Percentiles rank a stretch among this genome's conserved stretches.
Conservation (phyloP, 2,888 invertebrate genomes). For the Amphipoea oculea region DNA sequence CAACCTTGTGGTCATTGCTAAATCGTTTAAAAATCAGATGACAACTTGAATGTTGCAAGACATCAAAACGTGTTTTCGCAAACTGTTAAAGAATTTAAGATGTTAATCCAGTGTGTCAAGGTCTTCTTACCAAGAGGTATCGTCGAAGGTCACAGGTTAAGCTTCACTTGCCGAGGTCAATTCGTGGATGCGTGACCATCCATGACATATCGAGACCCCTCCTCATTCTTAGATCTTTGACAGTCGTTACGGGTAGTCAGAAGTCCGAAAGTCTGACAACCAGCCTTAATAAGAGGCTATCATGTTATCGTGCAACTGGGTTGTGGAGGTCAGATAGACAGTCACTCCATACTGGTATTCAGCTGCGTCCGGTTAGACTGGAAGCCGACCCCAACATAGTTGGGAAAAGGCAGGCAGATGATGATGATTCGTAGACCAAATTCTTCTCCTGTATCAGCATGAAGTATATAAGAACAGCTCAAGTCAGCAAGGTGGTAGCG, state of each 20-base stretch:
- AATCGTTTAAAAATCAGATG: conserved; percentile 2
- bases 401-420: no score
- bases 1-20: conserved; percentile 1
- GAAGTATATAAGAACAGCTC: no score
- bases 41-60: not conserved
- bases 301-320: not conserved
- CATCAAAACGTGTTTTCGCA: conserved; percentile 10
- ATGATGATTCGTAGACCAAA: not conserved
- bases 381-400: not conserved
- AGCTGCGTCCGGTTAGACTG: conserved; percentile 1
- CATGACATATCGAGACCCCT: not conserved
- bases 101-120: not conserved
- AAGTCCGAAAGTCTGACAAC: not conserved
- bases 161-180: no score
- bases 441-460: not conserved
- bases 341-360: not conserved
- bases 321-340: not conserved
- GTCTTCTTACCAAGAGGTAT: not conserved
- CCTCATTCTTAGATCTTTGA: not conserved
- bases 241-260: not conserved
- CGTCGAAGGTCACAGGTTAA: not conserved
- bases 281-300: not conserved
- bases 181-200: not conserved
- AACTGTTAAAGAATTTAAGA: conserved; percentile 5
- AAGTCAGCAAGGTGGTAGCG: not conserved